Evolutionary conservation across 2,797 vertebrate genomes (phyloP).

Genomic region (Galago senegalensis): DNA sequence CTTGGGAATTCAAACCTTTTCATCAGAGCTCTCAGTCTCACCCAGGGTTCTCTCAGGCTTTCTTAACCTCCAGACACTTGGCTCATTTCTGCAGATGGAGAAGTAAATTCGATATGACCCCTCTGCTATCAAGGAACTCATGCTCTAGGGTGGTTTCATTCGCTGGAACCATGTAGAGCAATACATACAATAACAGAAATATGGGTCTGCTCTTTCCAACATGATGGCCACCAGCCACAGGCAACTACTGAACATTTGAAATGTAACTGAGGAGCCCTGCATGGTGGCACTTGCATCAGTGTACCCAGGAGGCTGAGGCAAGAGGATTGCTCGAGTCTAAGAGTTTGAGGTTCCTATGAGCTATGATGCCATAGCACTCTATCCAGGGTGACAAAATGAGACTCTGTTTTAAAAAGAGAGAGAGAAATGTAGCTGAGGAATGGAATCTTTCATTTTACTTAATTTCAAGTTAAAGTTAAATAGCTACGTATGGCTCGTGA

Average conservation of each 20-base stretch:
- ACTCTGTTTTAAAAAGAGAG: no score
- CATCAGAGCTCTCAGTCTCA: background rate
- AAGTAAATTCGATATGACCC: background rate
- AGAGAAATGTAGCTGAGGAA: background rate
- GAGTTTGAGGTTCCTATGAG: no score
- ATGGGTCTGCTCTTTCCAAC: background rate
- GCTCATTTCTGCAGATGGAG: background rate
- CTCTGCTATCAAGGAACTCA: background rate
- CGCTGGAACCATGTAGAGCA: background rate
- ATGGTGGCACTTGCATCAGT: no score
- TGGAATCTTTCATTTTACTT: background rate
- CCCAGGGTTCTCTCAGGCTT: background rate
- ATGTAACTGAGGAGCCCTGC: background rate
- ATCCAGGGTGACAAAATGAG: no score
- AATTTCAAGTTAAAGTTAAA: constrained; percentile 51
- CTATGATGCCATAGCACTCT: no score
- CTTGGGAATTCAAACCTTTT: background rate
- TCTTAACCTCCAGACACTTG: background rate
- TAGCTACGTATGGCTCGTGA: background rate
- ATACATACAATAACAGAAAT: background rate
- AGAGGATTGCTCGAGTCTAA: no score
- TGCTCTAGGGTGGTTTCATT: background rate
- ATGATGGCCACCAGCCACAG: background rate
- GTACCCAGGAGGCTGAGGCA: no score
- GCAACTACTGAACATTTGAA: background rate